phyloP scores from a whole-genome alignment of 2,797 vertebrate genomes.

The Scleropages formosus region DNA sequence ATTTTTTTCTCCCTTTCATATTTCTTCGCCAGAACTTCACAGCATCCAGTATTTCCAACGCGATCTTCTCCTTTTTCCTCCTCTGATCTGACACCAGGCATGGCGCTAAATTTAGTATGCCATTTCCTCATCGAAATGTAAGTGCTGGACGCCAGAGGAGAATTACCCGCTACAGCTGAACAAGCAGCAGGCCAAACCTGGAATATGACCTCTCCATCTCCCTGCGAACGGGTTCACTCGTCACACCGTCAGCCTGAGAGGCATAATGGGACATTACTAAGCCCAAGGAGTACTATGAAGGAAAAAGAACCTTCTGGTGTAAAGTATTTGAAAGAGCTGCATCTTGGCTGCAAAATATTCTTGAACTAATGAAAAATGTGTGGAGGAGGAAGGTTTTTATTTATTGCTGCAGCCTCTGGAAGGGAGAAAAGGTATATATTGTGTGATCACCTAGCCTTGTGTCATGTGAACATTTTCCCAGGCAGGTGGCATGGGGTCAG shows the following conservation, averaged over 20 bases:
- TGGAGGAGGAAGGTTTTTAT: no score
- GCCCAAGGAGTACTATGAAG: background rate
- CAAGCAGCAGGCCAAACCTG: background rate
- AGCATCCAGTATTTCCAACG: conserved; percentile 13
- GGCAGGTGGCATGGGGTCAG: no score
- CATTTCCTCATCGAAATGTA: conserved; percentile 22
- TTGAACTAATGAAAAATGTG: no score
- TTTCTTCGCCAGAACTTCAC: background rate
- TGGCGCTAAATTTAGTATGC: conserved; percentile 26
- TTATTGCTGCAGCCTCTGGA: no score
- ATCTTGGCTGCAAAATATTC: no score
- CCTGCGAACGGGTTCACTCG: background rate
- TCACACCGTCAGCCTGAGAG: background rate
- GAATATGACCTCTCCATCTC: background rate
- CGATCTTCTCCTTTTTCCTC: background rate
- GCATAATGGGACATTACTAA: background rate
- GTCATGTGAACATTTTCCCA: no score
- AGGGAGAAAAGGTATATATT: no score
- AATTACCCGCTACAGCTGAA: background rate
- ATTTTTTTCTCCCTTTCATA: no score
- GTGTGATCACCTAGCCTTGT: no score
- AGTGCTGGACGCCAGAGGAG: conserved; percentile 8
- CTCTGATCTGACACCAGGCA: background rate
- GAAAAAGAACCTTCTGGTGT: background rate
- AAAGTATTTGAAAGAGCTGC: no score